phyloP scores from a whole-genome alignment of 2,113 vertebrate genomes.

The Cyphomyrus plagiostoma region DNA sequence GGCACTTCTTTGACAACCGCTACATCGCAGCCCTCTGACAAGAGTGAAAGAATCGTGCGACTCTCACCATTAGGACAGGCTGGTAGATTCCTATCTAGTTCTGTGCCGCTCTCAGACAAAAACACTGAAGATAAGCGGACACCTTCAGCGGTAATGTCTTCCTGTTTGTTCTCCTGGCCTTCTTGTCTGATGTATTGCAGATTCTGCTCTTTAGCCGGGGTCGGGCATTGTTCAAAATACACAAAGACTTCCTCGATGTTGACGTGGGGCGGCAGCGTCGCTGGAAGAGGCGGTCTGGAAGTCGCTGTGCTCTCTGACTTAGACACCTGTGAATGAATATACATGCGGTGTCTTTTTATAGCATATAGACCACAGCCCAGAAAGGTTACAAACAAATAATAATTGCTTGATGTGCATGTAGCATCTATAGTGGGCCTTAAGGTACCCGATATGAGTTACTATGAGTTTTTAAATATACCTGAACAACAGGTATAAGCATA shows the following conservation, averaged over 20 bases:
- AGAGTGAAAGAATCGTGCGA: conserved; percentile 35
- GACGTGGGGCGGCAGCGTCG: conserved; percentile 42
- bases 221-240: conserved; percentile 36
- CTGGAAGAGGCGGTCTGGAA: conserved; percentile 29
- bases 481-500: background rate
- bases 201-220: background rate
- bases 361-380: background rate
- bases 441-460: background rate
- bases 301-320: conserved; percentile 15
- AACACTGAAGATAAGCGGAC: background rate
- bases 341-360: background rate
- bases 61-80: background rate
- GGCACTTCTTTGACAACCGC: conserved; percentile 59
- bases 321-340: conserved; percentile 41
- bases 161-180: background rate
- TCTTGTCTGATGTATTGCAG: rapidly evolving
- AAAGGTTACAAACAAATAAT: background rate
- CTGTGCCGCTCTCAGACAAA: conserved; percentile 33
- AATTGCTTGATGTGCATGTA: background rate
- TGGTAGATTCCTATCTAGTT: background rate
- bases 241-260: conserved; percentile 57
- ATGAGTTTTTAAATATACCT: background rate
- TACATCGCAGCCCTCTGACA: conserved; percentile 35
- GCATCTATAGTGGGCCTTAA: too few species aligned
- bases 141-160: background rate